A percentile compares a stretch with the other conserved stretches of the same genome.
Evolutionary conservation across 2,888 invertebrate genomes (phyloP).

Genomic region (Cerastoderma edule): DNA sequence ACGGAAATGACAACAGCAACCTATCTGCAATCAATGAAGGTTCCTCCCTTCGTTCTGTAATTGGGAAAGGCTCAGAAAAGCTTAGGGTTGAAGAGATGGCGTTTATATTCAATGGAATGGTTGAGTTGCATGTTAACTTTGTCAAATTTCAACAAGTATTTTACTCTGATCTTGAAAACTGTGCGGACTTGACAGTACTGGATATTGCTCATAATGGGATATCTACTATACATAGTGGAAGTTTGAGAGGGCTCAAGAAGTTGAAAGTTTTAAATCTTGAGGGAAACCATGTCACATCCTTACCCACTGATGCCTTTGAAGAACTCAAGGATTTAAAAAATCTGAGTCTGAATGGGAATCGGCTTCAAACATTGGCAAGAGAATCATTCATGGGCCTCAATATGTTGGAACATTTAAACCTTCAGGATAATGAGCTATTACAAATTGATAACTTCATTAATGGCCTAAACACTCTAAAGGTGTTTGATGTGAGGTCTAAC

Average conservation of each 20-base stretch:
- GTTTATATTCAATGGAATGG: conserved; percentile 24
- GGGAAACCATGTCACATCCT: conserved; percentile 34
- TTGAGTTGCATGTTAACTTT: conserved; percentile 40
- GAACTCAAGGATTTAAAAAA: conserved; percentile 53
- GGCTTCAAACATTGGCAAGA: conserved; percentile 35
- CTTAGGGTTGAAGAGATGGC: not conserved
- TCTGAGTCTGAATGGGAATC: conserved; percentile 69
- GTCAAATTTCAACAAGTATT: conserved; percentile 37
- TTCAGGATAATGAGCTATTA: conserved; percentile 54
- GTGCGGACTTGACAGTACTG: conserved; percentile 27
- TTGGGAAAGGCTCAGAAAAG: not conserved
- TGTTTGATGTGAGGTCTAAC: conserved; percentile 53
- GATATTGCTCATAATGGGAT: conserved; percentile 45
- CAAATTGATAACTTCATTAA: conserved; percentile 45
- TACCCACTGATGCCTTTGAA: conserved; percentile 63
- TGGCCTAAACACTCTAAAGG: conserved; percentile 39
- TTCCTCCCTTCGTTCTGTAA: conserved; percentile 8
- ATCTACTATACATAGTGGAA: conserved; percentile 25
- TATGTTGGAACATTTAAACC: conserved; percentile 47
- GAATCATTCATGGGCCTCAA: conserved; percentile 46
- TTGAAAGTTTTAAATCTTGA: conserved; percentile 38
- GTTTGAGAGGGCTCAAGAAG: conserved; percentile 33
- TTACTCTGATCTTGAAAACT: conserved; percentile 20
- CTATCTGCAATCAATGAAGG: not conserved
- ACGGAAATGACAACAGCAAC: conserved; percentile 1